These are phyloP conservation scores for Eupeodes corollae DNA, from an alignment of 1,140 invertebrate genomes.

Conservation along the genomic window DNA sequence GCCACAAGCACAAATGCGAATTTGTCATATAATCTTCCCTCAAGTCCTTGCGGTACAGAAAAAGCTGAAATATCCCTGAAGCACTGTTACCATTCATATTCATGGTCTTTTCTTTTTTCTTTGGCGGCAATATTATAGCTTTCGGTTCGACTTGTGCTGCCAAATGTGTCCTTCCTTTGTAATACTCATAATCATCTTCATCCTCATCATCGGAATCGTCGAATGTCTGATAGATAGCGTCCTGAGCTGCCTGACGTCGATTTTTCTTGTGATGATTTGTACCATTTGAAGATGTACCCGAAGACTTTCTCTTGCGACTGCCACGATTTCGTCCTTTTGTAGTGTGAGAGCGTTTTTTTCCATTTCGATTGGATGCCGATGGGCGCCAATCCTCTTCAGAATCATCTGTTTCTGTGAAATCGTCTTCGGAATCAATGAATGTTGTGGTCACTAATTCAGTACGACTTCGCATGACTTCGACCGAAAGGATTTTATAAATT, in stretches of 20 bases:
- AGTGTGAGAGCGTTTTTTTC: conserved; percentile 10
- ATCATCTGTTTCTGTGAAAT: conserved; percentile 33
- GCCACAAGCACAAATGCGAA: conserved; percentile 29
- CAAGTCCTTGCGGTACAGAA: conserved; percentile 24
- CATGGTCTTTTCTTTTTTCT: conserved; percentile 19
- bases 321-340: too few species aligned
- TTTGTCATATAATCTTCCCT: conserved; percentile 21
- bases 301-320: too few species aligned
- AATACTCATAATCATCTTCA: conserved; percentile 13
- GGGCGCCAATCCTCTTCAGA: conserved; percentile 36
- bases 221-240: not conserved
- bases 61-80: conserved; percentile 13
- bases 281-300: too few species aligned
- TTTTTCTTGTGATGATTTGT: too few species aligned
- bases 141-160: conserved; percentile 1
- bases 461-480: conserved; percentile 27
- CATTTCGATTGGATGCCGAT: conserved; percentile 20
- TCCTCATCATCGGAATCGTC: conserved; percentile 15
- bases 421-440: conserved; percentile 33
- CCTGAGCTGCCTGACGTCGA: too few species aligned
- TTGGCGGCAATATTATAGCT: conserved; percentile 16
- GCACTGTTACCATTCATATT: conserved; percentile 6
- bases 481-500: too few species aligned
- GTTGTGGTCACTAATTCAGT: conserved; percentile 35
- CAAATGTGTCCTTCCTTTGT: not conserved